A percentile compares a stretch with the other conserved stretches of the same genome.
These are phyloP conservation scores for Diaperis boleti DNA, from an alignment of 2,888 invertebrate species.

Conservation along the genomic window DNA sequence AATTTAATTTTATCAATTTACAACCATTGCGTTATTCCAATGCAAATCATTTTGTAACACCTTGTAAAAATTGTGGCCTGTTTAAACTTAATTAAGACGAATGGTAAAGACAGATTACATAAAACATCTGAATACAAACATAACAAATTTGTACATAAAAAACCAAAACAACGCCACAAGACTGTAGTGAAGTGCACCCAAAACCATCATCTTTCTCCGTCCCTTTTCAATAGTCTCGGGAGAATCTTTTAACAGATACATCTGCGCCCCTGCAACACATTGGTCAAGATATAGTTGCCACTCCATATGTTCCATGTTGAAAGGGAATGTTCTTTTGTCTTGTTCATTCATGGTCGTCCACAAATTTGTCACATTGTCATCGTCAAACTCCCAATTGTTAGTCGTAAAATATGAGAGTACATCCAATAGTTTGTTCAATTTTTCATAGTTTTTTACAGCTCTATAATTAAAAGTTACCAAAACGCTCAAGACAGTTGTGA, in stretches of 20 bases:
- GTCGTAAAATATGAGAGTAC: constrained; percentile 81
- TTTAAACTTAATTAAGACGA: no score
- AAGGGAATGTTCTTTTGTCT: constrained; percentile 73
- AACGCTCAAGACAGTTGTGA: background rate
- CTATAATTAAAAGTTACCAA: constrained; percentile 66
- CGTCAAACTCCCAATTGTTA: no score
- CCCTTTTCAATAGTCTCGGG: constrained; percentile 78
- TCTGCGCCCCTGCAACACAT: constrained; percentile 79
- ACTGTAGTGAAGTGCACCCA: constrained; percentile 8
- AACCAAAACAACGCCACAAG: background rate
- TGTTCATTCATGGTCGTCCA: constrained; percentile 70
- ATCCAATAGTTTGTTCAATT: constrained; percentile 72
- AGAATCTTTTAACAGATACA: constrained; percentile 84
- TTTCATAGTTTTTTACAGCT: constrained; percentile 79
- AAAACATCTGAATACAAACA: no score
- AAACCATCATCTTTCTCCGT: background rate
- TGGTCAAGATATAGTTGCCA: constrained; percentile 81
- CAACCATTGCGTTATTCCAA: no score
- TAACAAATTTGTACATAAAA: no score
- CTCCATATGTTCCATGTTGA: constrained; percentile 74
- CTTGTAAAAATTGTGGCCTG: no score
- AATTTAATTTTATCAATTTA: no score
- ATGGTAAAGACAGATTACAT: no score
- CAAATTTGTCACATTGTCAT: constrained; percentile 72
- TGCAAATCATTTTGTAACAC: no score